phyloP scores from a whole-genome alignment of 2,797 vertebrate genomes.

The Sebastes itinus region DNA sequence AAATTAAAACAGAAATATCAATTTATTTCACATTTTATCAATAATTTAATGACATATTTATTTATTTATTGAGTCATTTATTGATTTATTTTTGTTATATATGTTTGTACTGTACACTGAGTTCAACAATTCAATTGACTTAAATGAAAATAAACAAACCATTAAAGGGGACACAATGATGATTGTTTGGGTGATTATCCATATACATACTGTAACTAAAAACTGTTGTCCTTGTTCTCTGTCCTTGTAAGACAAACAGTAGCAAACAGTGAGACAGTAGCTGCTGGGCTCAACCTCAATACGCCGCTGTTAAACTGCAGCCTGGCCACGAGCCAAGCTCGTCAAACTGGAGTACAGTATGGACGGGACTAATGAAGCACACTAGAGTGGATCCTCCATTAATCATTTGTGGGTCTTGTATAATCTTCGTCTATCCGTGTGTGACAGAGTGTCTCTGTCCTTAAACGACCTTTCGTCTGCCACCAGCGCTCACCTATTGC shows the following conservation, averaged over 20 bases:
- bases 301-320: slow-evolving; percentile 25
- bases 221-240: background rate
- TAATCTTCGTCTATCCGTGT: slow-evolving; percentile 38
- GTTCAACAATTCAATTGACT: background rate
- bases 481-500: background rate
- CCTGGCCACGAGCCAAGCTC: slow-evolving; percentile 40
- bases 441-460: slow-evolving; percentile 27
- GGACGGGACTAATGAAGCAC: slow-evolving; percentile 50
- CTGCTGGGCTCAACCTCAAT: slow-evolving; percentile 36
- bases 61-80: no score
- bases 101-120: background rate
- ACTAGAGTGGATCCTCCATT: slow-evolving; percentile 45
- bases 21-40: no score
- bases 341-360: slow-evolving; percentile 39
- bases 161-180: background rate
- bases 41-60: no score
- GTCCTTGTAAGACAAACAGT: slow-evolving; percentile 16
- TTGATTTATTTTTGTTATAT: background rate
- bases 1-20: no score
- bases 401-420: slow-evolving; percentile 43
- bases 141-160: background rate
- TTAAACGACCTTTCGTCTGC: slow-evolving; percentile 11
- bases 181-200: background rate
- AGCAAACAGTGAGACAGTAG: slow-evolving; percentile 21
- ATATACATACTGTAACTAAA: background rate